A percentile compares a stretch with the other conserved stretches of the same genome.
Conservation (phyloP, 2,797 vertebrate genomes). For the Florisuga fusca region DNA sequence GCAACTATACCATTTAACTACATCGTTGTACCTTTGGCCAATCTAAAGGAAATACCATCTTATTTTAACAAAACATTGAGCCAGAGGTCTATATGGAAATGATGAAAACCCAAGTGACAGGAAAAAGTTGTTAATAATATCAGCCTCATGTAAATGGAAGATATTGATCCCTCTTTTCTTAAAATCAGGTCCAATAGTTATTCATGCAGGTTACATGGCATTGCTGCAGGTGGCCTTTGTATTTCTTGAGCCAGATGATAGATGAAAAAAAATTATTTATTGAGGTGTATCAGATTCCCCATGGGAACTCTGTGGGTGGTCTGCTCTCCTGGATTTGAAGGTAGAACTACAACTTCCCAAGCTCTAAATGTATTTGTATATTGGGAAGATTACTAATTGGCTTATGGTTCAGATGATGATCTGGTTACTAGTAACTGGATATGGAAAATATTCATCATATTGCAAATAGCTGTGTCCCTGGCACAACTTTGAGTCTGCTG, state of each 20-base stretch:
- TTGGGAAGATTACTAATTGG: background rate
- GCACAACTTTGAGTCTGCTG: background rate
- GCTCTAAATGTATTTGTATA: background rate
- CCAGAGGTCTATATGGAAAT: background rate
- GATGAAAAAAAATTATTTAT: background rate
- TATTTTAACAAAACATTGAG: background rate
- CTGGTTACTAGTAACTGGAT: background rate
- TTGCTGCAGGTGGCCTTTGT: background rate
- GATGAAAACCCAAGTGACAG: background rate
- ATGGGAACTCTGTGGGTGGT: background rate
- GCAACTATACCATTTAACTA: background rate
- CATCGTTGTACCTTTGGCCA: background rate
- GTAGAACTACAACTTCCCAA: background rate
- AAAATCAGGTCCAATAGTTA: background rate
- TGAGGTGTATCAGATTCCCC: background rate
- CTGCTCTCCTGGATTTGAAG: background rate
- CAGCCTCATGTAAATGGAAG: background rate
- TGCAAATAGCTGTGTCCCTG: background rate
- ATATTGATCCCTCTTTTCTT: background rate
- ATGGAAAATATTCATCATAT: background rate
- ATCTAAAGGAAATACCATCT: background rate
- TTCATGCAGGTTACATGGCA: background rate
- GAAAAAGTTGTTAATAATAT: background rate
- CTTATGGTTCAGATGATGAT: slow-evolving; percentile 10
- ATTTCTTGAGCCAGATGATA: background rate